phyloP scores from a whole-genome alignment of 2,113 vertebrate species.

The Gnathonemus echidnorhynchus region DNA sequence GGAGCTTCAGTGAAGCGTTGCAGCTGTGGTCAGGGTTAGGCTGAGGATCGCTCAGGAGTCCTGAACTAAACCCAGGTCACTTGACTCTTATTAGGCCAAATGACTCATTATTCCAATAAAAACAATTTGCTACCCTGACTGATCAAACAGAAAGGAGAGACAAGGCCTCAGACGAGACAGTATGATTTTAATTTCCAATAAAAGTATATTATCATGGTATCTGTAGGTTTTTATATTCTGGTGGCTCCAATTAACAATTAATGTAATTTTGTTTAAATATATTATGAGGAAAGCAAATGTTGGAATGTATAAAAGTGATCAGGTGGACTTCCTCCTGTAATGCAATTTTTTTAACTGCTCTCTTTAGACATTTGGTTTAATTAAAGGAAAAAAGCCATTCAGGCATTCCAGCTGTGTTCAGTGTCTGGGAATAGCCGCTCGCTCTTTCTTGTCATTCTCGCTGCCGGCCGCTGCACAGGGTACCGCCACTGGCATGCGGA shows the following conservation, averaged over 20 bases:
- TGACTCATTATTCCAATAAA: not conserved
- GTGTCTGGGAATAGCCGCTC: not conserved
- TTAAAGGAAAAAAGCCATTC: not conserved
- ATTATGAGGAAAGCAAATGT: not conserved
- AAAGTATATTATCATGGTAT: not conserved
- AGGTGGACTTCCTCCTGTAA: not conserved
- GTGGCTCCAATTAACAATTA: not conserved
- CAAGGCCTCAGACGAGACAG: not conserved
- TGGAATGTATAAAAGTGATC: not conserved
- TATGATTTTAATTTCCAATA: not conserved
- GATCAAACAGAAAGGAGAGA: not conserved
- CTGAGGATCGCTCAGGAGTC: not conserved
- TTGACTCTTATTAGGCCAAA: not conserved
- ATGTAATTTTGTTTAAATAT: not conserved
- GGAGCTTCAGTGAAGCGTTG: not conserved
- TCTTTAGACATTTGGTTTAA: not conserved
- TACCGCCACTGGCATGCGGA: slow-evolving; percentile 94
- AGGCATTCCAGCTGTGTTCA: not conserved
- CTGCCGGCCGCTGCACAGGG: slow-evolving; percentile 50
- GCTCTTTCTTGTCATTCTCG: not conserved
- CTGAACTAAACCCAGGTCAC: not conserved
- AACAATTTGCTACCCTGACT: not conserved
- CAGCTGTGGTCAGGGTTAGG: not conserved
- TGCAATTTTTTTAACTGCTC: not conserved
- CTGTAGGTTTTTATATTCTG: not conserved